A percentile compares a stretch with the other conserved stretches of the same genome.
Conservation (phyloP, 1,140 invertebrate genomes). For the Rhopalosiphum maidis region DNA sequence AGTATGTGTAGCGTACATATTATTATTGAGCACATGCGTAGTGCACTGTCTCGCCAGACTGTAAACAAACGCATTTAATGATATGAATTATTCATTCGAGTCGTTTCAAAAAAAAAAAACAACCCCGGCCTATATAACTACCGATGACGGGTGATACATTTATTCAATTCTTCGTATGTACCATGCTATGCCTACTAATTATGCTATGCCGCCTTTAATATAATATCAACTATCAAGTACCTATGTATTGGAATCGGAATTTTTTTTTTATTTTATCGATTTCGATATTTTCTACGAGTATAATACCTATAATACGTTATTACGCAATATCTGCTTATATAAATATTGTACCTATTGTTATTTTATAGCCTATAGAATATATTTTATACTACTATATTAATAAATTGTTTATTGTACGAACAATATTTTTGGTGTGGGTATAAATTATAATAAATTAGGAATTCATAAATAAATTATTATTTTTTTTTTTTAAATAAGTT, state of each 20-base stretch:
- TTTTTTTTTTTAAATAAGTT: not conserved
- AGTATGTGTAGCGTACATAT: not conserved
- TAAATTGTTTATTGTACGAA: not conserved
- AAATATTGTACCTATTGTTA: not conserved
- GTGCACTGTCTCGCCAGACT: not conserved
- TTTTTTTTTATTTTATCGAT: not conserved
- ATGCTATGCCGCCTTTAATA: not conserved
- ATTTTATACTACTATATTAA: not conserved
- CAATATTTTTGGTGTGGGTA: not conserved
- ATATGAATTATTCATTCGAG: not conserved
- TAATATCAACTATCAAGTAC: too few relatives aligned
- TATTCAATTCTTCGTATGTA: not conserved
- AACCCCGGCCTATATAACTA: not conserved
- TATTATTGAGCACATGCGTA: not conserved
- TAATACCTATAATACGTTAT: not conserved
- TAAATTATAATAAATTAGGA: not conserved
- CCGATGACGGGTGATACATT: not conserved
- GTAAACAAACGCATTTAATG: not conserved
- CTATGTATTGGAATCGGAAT: too few relatives aligned
- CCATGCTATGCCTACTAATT: not conserved
- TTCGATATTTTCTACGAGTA: not conserved
- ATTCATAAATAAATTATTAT: not conserved
- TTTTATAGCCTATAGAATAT: not conserved
- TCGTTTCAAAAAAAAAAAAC: not conserved
- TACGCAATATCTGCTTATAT: not conserved